A percentile compares a stretch with the other conserved stretches of the same genome.
Evolutionary conservation across 2,888 invertebrate species (phyloP).

Genomic region (Zootermopsis nevadensis): DNA sequence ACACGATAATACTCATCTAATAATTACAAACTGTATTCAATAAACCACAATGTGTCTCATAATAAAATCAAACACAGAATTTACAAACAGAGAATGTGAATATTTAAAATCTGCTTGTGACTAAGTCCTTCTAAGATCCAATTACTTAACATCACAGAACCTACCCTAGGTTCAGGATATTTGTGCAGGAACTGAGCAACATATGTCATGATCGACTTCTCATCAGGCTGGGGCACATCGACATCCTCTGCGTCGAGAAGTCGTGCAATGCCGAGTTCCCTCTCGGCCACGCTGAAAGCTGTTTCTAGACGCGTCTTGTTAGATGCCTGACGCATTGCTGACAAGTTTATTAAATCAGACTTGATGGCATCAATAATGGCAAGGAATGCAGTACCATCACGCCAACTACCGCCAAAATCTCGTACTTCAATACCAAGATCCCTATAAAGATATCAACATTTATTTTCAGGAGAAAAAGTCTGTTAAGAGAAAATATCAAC

Average conservation of each 20-base stretch:
- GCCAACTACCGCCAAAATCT: slow-evolving; percentile 96
- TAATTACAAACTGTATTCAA: no score
- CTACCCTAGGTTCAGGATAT: slow-evolving; percentile 81
- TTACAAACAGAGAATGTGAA: neutral
- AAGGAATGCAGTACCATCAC: slow-evolving; percentile 95
- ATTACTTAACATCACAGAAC: neutral
- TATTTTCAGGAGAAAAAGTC: neutral
- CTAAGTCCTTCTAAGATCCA: neutral
- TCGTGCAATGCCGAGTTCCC: slow-evolving; percentile 89
- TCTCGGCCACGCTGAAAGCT: slow-evolving; percentile 93
- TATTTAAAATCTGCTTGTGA: neutral
- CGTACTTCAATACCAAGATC: slow-evolving; percentile 88
- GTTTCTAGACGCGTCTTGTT: slow-evolving; percentile 89
- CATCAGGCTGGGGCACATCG: slow-evolving; percentile 95
- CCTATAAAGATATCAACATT: slow-evolving; percentile 65
- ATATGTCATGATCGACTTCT: slow-evolving; percentile 98
- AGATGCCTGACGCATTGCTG: slow-evolving; percentile 79
- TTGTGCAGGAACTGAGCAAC: slow-evolving; percentile 98
- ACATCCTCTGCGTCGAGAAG: slow-evolving; percentile 96
- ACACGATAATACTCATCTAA: no score
- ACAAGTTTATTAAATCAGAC: slow-evolving; percentile 90
- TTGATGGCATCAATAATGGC: slow-evolving; percentile 95
- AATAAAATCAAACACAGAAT: no score
- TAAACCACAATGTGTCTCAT: no score
- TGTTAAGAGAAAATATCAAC: neutral